Percentiles rank a stretch among this genome's conserved stretches.
Evolutionary conservation across 1,140 invertebrate species (phyloP).

Genomic region (Heliothis subflexa): DNA sequence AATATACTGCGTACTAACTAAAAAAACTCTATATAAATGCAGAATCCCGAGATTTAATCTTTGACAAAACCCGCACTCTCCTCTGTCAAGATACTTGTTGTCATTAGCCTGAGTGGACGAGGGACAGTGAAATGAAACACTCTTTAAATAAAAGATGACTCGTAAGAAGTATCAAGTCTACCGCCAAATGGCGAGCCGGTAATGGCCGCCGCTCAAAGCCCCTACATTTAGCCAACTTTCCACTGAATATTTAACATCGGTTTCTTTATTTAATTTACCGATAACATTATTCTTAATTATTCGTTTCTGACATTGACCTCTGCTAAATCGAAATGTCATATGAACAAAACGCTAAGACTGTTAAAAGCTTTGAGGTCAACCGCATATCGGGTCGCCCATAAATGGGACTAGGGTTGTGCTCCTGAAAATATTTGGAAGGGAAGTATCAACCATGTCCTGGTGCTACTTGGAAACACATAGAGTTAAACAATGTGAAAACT

Average conservation of each 20-base stretch:
- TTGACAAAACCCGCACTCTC: background rate
- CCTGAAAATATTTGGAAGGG: slow-evolving; percentile 29
- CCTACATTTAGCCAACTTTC: slow-evolving; percentile 66
- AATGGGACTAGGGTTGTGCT: slow-evolving; percentile 21
- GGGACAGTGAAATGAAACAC: slow-evolving; percentile 62
- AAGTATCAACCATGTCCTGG: background rate
- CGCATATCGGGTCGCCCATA: slow-evolving; percentile 21
- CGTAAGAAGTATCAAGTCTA: slow-evolving; percentile 61
- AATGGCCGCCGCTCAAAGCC: slow-evolving; percentile 67
- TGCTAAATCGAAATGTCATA: background rate
- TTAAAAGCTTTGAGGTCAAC: slow-evolving; percentile 40
- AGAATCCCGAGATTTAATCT: background rate
- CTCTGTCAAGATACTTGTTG: slow-evolving; percentile 13
- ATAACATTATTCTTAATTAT: slow-evolving; percentile 48
- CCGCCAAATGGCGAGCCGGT: slow-evolving; percentile 61
- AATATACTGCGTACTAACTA: background rate
- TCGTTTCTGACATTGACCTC: slow-evolving; percentile 20
- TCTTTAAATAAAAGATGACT: slow-evolving; percentile 73
- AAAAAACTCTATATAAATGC: background rate
- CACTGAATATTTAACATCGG: slow-evolving; percentile 74
- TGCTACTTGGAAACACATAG: background rate
- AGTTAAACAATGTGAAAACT: slow-evolving; percentile 2
- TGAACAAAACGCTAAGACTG: slow-evolving; percentile 11
- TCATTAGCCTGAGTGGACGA: slow-evolving; percentile 48
- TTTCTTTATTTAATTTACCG: slow-evolving; percentile 61